These are phyloP conservation scores for Metalampra italica DNA, from an alignment of 2,888 invertebrate genomes.

Conservation along the genomic window DNA sequence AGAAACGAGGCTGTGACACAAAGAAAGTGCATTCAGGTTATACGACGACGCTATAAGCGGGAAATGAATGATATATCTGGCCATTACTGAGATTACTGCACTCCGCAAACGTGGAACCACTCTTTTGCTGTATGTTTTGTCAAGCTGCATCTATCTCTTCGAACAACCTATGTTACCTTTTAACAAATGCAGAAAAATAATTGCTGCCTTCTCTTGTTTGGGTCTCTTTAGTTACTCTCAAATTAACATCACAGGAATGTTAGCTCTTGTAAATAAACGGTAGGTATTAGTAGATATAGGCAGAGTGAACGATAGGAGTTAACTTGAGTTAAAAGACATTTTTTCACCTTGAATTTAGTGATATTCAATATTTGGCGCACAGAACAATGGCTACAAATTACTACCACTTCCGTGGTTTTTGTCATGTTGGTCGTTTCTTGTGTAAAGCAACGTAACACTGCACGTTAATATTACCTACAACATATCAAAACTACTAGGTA, in stretches of 20 bases:
- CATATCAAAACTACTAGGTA: too few species aligned
- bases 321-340: too few species aligned
- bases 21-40: conserved; percentile 64
- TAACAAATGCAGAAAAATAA: too few species aligned
- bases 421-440: conserved; percentile 21
- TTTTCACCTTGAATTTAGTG: not conserved
- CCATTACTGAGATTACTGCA: conserved; percentile 55
- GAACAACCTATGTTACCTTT: not conserved
- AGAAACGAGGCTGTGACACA: conserved; percentile 50
- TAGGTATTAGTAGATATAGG: too few species aligned
- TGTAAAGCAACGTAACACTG: conserved; percentile 19
- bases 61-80: conserved; percentile 42
- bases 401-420: conserved; percentile 35
- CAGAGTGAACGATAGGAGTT: too few species aligned
- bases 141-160: not conserved
- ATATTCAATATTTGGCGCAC: conserved; percentile 18
- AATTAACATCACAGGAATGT: too few species aligned
- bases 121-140: not conserved
- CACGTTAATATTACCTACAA: not conserved
- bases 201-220: too few species aligned
- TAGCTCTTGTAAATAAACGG: too few species aligned
- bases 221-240: too few species aligned
- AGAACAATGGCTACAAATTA: conserved; percentile 25
- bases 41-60: conserved; percentile 35
- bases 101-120: conserved; percentile 1